Conservation (phyloP, 1,140 invertebrate species). For the Lepidostoma basale region DNA sequence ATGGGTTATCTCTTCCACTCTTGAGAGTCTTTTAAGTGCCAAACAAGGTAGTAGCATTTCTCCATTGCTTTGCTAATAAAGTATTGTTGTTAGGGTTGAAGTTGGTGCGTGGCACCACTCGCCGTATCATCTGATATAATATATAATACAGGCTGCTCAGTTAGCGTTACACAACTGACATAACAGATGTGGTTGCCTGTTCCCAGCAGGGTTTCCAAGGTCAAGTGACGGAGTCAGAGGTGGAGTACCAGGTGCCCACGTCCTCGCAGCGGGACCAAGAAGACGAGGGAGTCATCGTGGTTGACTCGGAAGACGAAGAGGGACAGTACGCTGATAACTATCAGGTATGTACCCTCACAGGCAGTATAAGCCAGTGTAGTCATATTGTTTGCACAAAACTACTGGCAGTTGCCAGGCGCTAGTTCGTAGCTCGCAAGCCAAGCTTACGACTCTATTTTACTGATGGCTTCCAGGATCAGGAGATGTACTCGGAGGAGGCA, state of each 20-base stretch:
- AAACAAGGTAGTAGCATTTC: too few relatives aligned
- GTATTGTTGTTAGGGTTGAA: too few relatives aligned
- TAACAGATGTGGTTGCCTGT: too few relatives aligned
- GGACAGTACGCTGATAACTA: constrained; percentile 24
- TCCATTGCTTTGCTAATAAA: too few relatives aligned
- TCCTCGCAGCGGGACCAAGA: constrained; percentile 82
- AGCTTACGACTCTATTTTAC: background rate
- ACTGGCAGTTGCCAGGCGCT: too few relatives aligned
- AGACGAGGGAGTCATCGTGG: constrained; percentile 78
- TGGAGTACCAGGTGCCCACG: constrained; percentile 79
- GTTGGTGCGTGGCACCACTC: too few relatives aligned
- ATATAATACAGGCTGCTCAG: background rate
- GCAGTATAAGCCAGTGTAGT: too few relatives aligned
- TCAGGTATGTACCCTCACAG: background rate
- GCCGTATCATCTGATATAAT: background rate
- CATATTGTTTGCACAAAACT: too few relatives aligned
- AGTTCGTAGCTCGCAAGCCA: too few relatives aligned
- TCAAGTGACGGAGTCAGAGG: constrained; percentile 62
- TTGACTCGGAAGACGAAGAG: constrained; percentile 70
- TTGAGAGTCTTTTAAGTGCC: too few relatives aligned
- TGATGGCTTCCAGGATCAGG: constrained; percentile 51
- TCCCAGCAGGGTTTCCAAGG: constrained; percentile 48
- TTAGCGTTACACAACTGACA: background rate
- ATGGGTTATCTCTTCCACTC: too few relatives aligned
- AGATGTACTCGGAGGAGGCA: constrained; percentile 60